Conservation (phyloP, 2,113 vertebrate genomes). For the Pterocles orientalis region DNA sequence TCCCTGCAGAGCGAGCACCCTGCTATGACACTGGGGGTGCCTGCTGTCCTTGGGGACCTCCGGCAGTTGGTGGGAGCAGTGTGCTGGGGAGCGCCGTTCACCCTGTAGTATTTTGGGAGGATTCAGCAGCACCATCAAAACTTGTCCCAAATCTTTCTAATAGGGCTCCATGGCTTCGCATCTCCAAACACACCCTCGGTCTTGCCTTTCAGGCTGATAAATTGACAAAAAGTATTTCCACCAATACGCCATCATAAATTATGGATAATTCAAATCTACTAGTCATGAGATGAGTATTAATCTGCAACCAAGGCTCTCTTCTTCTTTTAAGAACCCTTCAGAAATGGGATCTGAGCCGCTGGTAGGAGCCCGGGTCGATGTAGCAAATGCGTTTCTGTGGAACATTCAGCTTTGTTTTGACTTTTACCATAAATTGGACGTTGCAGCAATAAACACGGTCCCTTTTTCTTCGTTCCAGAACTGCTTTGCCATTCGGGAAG, state of each 20-base stretch:
- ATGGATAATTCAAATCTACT: constrained; percentile 51
- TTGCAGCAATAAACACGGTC: constrained; percentile 14
- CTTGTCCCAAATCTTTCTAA: neutral
- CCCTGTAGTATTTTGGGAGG: neutral
- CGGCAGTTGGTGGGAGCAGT: neutral
- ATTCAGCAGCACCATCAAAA: neutral
- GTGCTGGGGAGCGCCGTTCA: neutral
- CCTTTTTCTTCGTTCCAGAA: constrained; percentile 15
- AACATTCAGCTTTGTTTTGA: constrained; percentile 48
- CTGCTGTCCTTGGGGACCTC: fast-evolving
- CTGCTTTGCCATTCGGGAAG: constrained; percentile 17
- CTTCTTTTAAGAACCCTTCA: constrained; percentile 46
- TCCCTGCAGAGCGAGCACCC: neutral
- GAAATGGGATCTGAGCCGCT: constrained; percentile 52
- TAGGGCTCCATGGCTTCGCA: neutral
- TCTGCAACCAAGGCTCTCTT: constrained; percentile 20
- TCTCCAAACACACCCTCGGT: neutral
- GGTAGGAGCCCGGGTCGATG: neutral
- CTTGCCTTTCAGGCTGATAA: neutral
- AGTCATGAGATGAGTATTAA: constrained; percentile 9
- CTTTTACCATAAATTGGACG: constrained; percentile 33
- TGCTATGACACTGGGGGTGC: neutral
- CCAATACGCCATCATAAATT: neutral
- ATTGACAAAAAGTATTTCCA: neutral
- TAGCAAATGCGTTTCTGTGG: constrained; percentile 39